These are phyloP conservation scores for Chaetoderma sp. DNA, from an alignment of 2,888 invertebrate species.

Conservation along the genomic window DNA sequence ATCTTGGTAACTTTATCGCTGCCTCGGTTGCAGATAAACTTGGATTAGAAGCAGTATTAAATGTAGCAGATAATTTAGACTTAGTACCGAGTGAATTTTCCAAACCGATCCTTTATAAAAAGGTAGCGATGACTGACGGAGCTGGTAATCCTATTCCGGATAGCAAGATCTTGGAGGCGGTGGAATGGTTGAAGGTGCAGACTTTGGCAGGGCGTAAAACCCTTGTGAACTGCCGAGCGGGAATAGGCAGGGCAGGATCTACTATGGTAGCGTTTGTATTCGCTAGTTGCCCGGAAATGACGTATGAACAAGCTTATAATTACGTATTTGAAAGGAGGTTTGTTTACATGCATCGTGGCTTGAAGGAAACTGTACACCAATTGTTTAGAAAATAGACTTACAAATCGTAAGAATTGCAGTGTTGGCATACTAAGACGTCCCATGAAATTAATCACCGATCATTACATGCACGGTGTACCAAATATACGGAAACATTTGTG, in stretches of 20 bases:
- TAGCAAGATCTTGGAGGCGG: conserved; percentile 31
- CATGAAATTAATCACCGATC: too few species aligned
- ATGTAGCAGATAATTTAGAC: conserved; percentile 41
- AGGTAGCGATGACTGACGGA: conserved; percentile 39
- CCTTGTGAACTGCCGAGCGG: conserved; percentile 43
- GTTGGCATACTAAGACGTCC: too few species aligned
- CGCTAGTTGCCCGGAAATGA: conserved; percentile 28
- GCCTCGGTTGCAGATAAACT: conserved; percentile 35
- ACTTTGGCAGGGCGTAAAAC: conserved; percentile 25
- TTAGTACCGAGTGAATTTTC: conserved; percentile 29
- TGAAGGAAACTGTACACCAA: conserved; percentile 29
- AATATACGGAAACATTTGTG: too few species aligned
- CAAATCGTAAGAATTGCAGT: too few species aligned
- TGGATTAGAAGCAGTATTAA: conserved; percentile 40
- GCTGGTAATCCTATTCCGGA: conserved; percentile 28
- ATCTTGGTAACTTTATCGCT: conserved; percentile 47
- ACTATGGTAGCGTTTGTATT: conserved; percentile 41
- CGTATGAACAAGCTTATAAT: conserved; percentile 38
- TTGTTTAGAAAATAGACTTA: conserved; percentile 15
- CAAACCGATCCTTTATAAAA: conserved; percentile 34
- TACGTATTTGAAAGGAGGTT: conserved; percentile 35
- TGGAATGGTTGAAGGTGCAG: conserved; percentile 34
- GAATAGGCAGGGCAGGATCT: conserved; percentile 45
- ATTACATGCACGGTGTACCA: too few species aligned
- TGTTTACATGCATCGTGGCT: conserved; percentile 38